These are phyloP conservation scores for Cydia splendana DNA, from an alignment of 1,140 invertebrate species.

Conservation along the genomic window DNA sequence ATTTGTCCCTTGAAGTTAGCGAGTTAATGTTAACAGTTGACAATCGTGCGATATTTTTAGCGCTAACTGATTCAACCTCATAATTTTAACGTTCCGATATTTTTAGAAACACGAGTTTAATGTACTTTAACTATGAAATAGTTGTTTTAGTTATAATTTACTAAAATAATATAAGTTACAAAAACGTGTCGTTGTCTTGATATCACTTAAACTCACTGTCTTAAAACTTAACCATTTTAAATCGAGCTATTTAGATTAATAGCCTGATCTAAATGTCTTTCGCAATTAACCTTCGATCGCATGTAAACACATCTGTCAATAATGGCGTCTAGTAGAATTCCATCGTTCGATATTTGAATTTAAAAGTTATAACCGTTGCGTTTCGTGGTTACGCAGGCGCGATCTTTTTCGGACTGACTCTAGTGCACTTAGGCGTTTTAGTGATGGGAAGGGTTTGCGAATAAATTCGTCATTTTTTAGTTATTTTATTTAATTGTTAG, in stretches of 20 bases:
- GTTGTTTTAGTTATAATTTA: background rate
- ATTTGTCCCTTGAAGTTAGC: background rate
- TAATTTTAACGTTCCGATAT: background rate
- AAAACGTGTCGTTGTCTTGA: background rate
- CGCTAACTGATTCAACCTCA: background rate
- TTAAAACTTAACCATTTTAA: background rate
- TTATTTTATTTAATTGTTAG: too few relatives aligned
- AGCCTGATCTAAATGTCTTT: background rate
- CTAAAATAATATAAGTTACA: background rate
- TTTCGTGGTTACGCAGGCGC: background rate
- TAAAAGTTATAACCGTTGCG: background rate
- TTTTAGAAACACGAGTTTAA: background rate
- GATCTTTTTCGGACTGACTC: conserved; percentile 17
- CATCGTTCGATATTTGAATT: background rate
- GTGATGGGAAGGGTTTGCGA: conserved; percentile 9
- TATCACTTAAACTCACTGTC: background rate
- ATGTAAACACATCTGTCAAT: background rate
- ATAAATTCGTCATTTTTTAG: background rate
- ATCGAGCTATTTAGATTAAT: conserved; percentile 14
- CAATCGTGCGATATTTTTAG: background rate
- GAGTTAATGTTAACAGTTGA: background rate
- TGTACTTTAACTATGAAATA: background rate
- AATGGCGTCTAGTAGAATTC: conserved; percentile 17
- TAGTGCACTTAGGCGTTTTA: conserved; percentile 13
- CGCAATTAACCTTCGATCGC: background rate